phyloP scores from a whole-genome alignment of 2,797 vertebrate species.

The Falco cherrug region DNA sequence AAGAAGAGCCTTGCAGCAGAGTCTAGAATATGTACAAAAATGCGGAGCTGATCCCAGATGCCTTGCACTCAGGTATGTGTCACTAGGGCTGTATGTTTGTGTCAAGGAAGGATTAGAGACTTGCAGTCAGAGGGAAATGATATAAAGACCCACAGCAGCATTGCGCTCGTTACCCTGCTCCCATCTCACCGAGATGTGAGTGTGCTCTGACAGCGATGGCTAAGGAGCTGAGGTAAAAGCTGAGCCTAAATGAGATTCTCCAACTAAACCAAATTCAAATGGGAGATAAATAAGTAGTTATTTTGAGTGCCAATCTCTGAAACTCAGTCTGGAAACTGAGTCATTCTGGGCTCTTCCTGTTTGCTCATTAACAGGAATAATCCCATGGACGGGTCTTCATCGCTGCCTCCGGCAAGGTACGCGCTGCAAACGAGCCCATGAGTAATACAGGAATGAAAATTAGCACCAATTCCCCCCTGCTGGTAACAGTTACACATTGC shows the following conservation, averaged over 20 bases:
- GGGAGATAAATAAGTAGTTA: fast-evolving
- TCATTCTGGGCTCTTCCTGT: background rate
- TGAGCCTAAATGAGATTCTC: background rate
- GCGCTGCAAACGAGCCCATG: fast-evolving
- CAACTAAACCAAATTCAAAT: background rate
- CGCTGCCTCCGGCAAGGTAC: background rate
- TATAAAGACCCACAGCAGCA: fast-evolving
- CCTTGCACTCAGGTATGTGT: background rate
- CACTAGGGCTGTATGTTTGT: background rate
- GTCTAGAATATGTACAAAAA: background rate
- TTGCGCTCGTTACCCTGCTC: background rate
- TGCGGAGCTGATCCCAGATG: background rate
- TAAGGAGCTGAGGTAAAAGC: background rate
- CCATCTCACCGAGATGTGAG: fast-evolving
- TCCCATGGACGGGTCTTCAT: background rate
- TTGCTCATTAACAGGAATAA: background rate
- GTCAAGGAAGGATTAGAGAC: background rate
- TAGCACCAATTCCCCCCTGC: background rate
- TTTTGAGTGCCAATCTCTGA: background rate
- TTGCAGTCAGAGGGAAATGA: background rate
- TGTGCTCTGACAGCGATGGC: too few relatives aligned
- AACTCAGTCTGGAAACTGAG: background rate
- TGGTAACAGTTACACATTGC: fast-evolving
- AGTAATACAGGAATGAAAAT: background rate
- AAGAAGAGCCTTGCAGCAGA: background rate